A percentile compares a stretch with the other conserved stretches of the same genome.
These are phyloP conservation scores for Cylas formicarius DNA, from an alignment of 1,140 invertebrate genomes.

Conservation along the genomic window DNA sequence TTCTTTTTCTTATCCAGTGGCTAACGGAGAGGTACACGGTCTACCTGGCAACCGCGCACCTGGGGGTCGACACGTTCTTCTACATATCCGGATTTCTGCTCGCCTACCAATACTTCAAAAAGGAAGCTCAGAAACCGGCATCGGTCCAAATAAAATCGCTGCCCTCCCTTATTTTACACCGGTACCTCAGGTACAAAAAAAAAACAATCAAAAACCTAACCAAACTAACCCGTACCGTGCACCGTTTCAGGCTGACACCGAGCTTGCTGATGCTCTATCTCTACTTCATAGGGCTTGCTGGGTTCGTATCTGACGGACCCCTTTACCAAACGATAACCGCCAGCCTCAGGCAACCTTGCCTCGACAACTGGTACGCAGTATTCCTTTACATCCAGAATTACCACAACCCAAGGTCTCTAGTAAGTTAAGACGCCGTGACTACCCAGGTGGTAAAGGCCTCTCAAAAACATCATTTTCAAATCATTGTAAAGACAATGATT, in stretches of 20 bases:
- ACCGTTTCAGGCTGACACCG: conserved; percentile 2
- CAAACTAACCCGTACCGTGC: not conserved
- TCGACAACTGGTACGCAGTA: conserved; percentile 28
- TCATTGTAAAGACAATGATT: no score
- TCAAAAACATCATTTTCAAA: no score
- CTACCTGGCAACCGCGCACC: conserved; percentile 21
- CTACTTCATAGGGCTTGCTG: not conserved
- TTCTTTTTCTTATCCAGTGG: conserved; percentile 18
- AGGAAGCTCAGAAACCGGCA: conserved; percentile 7
- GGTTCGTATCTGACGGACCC: conserved; percentile 21
- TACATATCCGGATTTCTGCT: conserved; percentile 30
- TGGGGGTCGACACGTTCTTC: conserved; percentile 34
- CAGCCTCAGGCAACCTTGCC: conserved; percentile 14
- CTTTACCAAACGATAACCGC: conserved; percentile 11
- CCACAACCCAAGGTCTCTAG: conserved; percentile 14
- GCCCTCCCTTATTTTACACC: conserved; percentile 27
- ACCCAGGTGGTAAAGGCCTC: no score
- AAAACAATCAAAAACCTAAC: not conserved
- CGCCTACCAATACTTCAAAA: conserved; percentile 29
- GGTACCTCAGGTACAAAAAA: conserved; percentile 28
- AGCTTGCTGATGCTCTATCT: conserved; percentile 13
- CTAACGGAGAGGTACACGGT: conserved; percentile 5
- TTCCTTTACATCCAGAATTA: conserved; percentile 34
- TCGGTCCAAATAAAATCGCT: conserved; percentile 17
- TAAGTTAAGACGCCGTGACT: no score